Percentiles rank a stretch among this genome's conserved stretches.
Conservation (phyloP, 2,888 invertebrate species). For the Tiliacea aurago region DNA sequence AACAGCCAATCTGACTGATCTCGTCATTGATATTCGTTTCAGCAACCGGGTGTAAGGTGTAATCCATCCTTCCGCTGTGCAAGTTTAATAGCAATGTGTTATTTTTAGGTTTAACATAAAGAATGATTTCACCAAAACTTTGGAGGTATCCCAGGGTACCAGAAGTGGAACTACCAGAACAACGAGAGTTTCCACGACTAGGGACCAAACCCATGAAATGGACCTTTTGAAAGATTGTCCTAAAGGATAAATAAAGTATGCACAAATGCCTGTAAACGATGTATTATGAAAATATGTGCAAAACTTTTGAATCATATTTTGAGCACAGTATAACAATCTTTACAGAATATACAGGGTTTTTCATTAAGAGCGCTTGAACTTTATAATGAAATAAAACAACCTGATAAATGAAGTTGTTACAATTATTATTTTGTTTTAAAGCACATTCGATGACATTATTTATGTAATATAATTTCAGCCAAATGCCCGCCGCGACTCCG, state of each 20-base stretch:
- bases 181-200: not conserved
- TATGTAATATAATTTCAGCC: too few species aligned
- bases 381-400: too few species aligned
- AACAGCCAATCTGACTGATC: not conserved
- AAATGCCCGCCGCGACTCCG: too few species aligned
- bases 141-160: not conserved
- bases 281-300: not conserved
- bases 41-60: not conserved
- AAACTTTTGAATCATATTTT: not conserved
- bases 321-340: not conserved
- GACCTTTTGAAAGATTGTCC: slow-evolving; percentile 6
- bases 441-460: too few species aligned
- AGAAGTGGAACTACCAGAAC: slow-evolving; percentile 6
- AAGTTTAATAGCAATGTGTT: slow-evolving; percentile 3
- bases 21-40: not conserved
- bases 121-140: not conserved
- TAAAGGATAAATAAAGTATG: slow-evolving; percentile 1
- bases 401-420: too few species aligned
- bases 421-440: too few species aligned
- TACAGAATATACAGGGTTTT: too few species aligned
- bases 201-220: slow-evolving; percentile 18
- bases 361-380: too few species aligned
- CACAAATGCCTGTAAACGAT: not conserved
- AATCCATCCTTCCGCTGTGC: not conserved
- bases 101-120: slow-evolving; percentile 48